Base-by-base conservation (phyloP, 1,140 invertebrate genomes). In the Charaxes varanes region DNA sequence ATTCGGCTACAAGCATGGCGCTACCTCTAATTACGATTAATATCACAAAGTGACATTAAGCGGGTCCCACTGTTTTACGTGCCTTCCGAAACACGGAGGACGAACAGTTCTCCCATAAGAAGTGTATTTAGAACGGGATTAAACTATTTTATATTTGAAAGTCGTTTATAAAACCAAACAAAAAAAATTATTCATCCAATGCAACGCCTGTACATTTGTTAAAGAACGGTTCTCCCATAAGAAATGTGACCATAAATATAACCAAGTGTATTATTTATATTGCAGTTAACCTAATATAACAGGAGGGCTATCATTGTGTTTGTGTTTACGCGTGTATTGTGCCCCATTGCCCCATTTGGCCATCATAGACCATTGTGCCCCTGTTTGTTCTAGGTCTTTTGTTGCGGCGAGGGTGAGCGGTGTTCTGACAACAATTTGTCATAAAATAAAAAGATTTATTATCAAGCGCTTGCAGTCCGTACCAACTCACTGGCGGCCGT, bases 391-490 rank as follows among this genome's bases (percentile, higher is more conserved):
- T 79, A 74, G 54, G 65, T 53, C 66, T 63, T 63, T 80, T 71
- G 72, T 72, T 58, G 49, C 50, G 42, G 48, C 47, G 60, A 63
- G 73, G 68, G 70, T 63, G 59, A 48, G 49, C 60, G 47, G 48
- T 51, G 45, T 53, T 61, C 62, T 61, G 65, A 74, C 72, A 73
- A 77, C 77, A 69, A 79, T 82, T 79, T 82, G 74, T 82, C 72
- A 82, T 82, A 82, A 79, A 81, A 79, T 79, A 79, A 73, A 81
- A 71, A 79, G 74, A 82, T 82, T 82, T 82, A 82, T 82, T 53
- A 66, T 59, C 52, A 38, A 36, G 43, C 59, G 60, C 65, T 64
- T 62, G 64, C 57, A 72, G 63, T 70, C 55, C 53, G 52, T 57
- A 67, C 60, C 57, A 58, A 68, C 70, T 77, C 62, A 66, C 63